Evolutionary conservation across 2,797 vertebrate genomes (phyloP), one percentile per base, ranked within the genome.

Genomic region (Gambelia wislizenii): DNA sequence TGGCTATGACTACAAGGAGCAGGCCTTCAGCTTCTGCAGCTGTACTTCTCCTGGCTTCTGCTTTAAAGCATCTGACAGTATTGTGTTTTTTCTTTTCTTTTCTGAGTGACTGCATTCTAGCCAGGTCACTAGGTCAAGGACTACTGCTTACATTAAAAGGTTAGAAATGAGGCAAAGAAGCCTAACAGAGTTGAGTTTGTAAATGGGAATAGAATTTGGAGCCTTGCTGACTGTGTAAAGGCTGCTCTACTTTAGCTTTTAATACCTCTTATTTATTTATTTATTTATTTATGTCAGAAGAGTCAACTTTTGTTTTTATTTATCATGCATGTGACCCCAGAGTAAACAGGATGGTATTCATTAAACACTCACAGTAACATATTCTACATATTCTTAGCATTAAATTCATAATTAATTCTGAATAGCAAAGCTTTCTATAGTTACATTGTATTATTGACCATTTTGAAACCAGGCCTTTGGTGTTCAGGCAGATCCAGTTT

Each of bases 1-100:
- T 74, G 52, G 6, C 14, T 85, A 18, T 56, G 25, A 30, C 22
- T 84, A n/a, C 14, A 54, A 8, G 14, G 27, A 74, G 36, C 54
- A 12, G 72, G 13, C 72, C 72, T 72, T 85, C 33, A 56, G 14
- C 6, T 54, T 85, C 36, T 54, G 3, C 27, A 61, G 33, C 7
- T 76, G 16, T 84, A 30, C 86, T 39, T 9, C 25, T 7, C 77
- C 49, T 86, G 84, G 47, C 86, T 86, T 52, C 76, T 78, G 39
- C 61, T 89, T 47, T 30, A 76, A 59, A 88, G 33, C 85, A 54
- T 85, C 82, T 86, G 83, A 76, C 70, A 64, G 76, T 85, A 18
- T 59, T 8, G 7, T n/a, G n/a, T n/a, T n/a, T n/a, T n/a, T n/a
- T n/a, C n/a, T n/a, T n/a, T 36, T 85, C 61, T 39, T 85, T 70